phyloP scores from a whole-genome alignment of 2,888 invertebrate species.

The Agonopterix subpropinquella region DNA sequence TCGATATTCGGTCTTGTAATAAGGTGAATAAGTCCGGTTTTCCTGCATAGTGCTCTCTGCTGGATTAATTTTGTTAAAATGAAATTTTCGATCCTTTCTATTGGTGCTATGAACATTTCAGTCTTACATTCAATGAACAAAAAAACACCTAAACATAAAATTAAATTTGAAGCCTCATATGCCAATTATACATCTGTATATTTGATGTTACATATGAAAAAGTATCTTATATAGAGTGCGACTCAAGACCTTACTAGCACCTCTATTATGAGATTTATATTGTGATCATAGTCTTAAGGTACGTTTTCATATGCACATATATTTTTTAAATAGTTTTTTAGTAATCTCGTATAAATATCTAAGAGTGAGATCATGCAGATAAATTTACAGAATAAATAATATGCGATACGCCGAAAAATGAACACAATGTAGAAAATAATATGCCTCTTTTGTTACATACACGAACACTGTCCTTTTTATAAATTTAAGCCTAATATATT shows the following conservation, averaged over 20 bases:
- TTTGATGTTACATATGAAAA: too few species aligned
- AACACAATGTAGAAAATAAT: constrained; percentile 70
- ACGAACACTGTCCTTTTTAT: constrained; percentile 69
- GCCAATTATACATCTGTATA: constrained; percentile 66
- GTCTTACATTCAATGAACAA: constrained; percentile 61
- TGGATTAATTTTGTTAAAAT: constrained; percentile 36
- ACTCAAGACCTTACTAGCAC: too few species aligned
- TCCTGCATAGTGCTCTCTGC: constrained; percentile 47
- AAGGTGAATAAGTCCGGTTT: constrained; percentile 26
- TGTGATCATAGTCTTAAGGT: too few species aligned
- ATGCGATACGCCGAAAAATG: constrained; percentile 64
- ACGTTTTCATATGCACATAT: constrained; percentile 16
- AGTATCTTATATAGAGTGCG: too few species aligned
- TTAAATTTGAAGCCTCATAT: constrained; percentile 68
- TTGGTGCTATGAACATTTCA: constrained; percentile 66
- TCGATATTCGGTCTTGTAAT: not conserved
- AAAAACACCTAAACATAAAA: constrained; percentile 52
- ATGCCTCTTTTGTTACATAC: constrained; percentile 72
- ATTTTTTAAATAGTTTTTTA: constrained; percentile 60
- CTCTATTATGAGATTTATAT: too few species aligned
- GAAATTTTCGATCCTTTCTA: constrained; percentile 35
- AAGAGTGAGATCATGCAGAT: constrained; percentile 72
- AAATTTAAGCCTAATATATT: constrained; percentile 76
- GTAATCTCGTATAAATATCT: constrained; percentile 75
- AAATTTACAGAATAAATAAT: constrained; percentile 70